These are phyloP conservation scores for Drosophila fulvimacula DNA, from an alignment of 2,888 invertebrate species.

Conservation along the genomic window DNA sequence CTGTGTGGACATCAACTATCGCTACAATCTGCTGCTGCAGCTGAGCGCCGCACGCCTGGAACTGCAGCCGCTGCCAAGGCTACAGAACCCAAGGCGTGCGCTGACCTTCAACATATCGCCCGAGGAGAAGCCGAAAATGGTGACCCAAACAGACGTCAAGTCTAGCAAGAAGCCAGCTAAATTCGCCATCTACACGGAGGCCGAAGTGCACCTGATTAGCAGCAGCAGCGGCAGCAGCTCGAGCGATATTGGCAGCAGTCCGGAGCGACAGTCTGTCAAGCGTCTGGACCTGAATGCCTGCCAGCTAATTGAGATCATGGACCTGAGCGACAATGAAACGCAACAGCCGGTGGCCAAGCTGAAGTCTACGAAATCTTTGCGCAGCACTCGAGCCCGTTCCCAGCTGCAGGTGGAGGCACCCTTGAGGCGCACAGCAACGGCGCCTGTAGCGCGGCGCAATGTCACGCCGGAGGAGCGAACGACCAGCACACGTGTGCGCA, in stretches of 20 bases:
- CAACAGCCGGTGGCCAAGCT: background rate
- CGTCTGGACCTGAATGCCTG: constrained; percentile 54
- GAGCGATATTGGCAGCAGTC: constrained; percentile 19
- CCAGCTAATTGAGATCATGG: constrained; percentile 56
- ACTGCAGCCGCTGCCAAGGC: constrained; percentile 24
- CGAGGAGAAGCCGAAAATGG: constrained; percentile 27
- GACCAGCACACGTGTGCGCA: constrained; percentile 28
- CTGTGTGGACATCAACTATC: constrained; percentile 64
- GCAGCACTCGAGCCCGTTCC: constrained; percentile 21
- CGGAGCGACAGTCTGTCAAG: constrained; percentile 17
- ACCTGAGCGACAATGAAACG: constrained; percentile 44
- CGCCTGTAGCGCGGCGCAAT: constrained; percentile 2
- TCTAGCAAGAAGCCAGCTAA: constrained; percentile 22
- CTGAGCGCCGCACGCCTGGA: constrained; percentile 55
- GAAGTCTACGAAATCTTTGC: constrained; percentile 16
- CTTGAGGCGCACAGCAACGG: constrained; percentile 18
- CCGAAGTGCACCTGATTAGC: constrained; percentile 18
- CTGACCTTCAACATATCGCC: constrained; percentile 67
- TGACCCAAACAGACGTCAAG: constrained; percentile 1
- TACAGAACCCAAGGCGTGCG: constrained; percentile 51
- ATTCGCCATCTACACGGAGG: constrained; percentile 58
- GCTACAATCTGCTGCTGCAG: constrained; percentile 72
- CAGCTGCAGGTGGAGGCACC: constrained; percentile 15
- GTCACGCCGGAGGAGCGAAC: constrained; percentile 3
- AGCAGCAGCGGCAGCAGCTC: constrained; percentile 12